Evolutionary conservation across 2,797 vertebrate species (phyloP).

Genomic region (Lateolabrax maculatus): DNA sequence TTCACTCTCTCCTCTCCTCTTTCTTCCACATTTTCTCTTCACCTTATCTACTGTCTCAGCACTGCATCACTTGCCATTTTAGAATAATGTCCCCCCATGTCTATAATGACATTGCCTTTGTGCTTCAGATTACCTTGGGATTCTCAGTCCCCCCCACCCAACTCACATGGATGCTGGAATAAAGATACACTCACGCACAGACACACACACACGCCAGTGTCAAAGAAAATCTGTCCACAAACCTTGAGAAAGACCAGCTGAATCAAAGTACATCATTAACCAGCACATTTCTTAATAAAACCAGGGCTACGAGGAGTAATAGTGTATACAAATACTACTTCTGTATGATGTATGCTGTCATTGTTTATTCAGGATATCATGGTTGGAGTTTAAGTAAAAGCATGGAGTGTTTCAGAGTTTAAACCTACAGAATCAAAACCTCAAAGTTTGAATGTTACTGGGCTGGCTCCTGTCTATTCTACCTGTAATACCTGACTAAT

Average conservation of each 20-base stretch:
- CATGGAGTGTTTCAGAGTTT: neutral
- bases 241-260: constrained; percentile 62
- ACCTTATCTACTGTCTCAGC: constrained; percentile 88
- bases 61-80: constrained; percentile 87
- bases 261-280: constrained; percentile 50
- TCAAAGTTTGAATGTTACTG: neutral
- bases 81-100: constrained; percentile 88
- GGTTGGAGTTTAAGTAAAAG: neutral
- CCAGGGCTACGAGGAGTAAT: neutral
- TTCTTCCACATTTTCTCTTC: constrained; percentile 83
- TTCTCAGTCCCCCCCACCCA: constrained; percentile 67
- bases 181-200: constrained; percentile 57
- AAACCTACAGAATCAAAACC: constrained; percentile 5
- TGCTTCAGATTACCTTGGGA: constrained; percentile 86
- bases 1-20: constrained; percentile 80
- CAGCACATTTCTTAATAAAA: constrained; percentile 14
- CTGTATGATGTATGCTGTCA: neutral
- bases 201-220: constrained; percentile 60
- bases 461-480: neutral
- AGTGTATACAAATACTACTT: neutral
- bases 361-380: constrained; percentile 22
- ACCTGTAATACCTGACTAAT: neutral
- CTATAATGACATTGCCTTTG: constrained; percentile 88
- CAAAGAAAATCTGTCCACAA: constrained; percentile 71
- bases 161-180: constrained; percentile 66